Evolutionary conservation across 1,140 invertebrate species (phyloP).

Genomic region (Drosophila navojoa): DNA sequence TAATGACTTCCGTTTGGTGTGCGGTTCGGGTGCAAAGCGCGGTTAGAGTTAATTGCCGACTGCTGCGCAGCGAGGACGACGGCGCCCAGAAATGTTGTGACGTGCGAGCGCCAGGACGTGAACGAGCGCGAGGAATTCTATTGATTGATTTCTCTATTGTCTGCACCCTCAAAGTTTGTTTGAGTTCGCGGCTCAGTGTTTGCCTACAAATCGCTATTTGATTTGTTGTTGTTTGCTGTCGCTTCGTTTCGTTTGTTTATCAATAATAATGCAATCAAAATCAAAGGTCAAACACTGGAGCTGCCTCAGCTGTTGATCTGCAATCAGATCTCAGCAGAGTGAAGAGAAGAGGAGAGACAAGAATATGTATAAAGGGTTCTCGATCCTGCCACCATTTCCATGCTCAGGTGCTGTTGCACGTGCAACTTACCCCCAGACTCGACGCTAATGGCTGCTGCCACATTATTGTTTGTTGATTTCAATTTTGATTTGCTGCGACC

Average conservation of each 20-base stretch:
- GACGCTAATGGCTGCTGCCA: conserved; percentile 46
- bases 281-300: conserved; percentile 29
- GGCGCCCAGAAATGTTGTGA: conserved; percentile 2
- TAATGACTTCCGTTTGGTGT: conserved; percentile 68
- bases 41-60: conserved; percentile 57
- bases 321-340: neutral
- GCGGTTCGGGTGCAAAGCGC: conserved; percentile 14
- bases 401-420: conserved; percentile 43
- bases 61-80: conserved; percentile 1
- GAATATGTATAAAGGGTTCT: conserved; percentile 11
- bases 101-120: conserved; percentile 4
- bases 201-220: conserved; percentile 14
- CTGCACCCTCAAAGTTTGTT: conserved; percentile 23
- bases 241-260: conserved; percentile 54
- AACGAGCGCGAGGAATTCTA: conserved; percentile 36
- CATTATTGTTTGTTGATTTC: conserved; percentile 53
- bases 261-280: conserved; percentile 74
- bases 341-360: neutral
- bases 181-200: neutral
- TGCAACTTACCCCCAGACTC: conserved; percentile 24
- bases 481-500: conserved; percentile 49
- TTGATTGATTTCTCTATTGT: conserved; percentile 66
- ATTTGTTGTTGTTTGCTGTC: neutral
- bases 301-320: conserved; percentile 1
- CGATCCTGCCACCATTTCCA: neutral